phyloP scores from a whole-genome alignment of 2,888 invertebrate genomes.

The Perizoma affinitatum region DNA sequence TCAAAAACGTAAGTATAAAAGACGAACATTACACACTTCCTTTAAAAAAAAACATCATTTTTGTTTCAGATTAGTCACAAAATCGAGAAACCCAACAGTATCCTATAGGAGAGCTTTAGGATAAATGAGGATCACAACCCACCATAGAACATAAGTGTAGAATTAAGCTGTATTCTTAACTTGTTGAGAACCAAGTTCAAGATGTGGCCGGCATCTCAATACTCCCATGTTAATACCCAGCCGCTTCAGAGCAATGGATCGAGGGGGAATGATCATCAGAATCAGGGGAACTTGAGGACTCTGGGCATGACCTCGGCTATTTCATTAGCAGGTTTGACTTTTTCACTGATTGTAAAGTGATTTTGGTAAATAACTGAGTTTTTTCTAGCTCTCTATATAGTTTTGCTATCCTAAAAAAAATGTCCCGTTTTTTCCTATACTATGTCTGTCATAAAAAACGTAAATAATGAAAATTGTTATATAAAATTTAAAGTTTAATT shows the following conservation, averaged over 20 bases:
- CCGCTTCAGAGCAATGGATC: slow-evolving; percentile 51
- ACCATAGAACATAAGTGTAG: slow-evolving; percentile 44
- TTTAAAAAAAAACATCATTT: not conserved
- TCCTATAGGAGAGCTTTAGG: slow-evolving; percentile 52
- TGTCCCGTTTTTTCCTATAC: too few relatives aligned
- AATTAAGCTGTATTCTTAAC: slow-evolving; percentile 32
- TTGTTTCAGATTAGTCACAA: slow-evolving; percentile 50
- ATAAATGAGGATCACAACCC: slow-evolving; percentile 48
- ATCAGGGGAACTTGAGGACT: slow-evolving; percentile 85
- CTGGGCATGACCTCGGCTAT: slow-evolving; percentile 98
- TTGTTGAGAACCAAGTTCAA: slow-evolving; percentile 47
- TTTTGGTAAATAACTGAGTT: too few relatives aligned
- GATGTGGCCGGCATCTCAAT: slow-evolving; percentile 84
- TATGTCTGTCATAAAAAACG: too few relatives aligned
- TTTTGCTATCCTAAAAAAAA: too few relatives aligned
- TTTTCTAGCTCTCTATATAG: too few relatives aligned
- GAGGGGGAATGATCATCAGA: slow-evolving; percentile 76
- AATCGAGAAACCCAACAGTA: slow-evolving; percentile 39
- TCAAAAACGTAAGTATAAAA: too few relatives aligned
- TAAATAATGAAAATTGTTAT: too few relatives aligned
- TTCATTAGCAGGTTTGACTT: slow-evolving; percentile 88
- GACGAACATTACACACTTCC: too few relatives aligned
- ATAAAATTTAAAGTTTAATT: too few relatives aligned
- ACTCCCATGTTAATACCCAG: slow-evolving; percentile 67
- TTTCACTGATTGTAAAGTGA: not conserved